Conservation (phyloP, 2,888 invertebrate species). For the Synergus umbraculus region DNA sequence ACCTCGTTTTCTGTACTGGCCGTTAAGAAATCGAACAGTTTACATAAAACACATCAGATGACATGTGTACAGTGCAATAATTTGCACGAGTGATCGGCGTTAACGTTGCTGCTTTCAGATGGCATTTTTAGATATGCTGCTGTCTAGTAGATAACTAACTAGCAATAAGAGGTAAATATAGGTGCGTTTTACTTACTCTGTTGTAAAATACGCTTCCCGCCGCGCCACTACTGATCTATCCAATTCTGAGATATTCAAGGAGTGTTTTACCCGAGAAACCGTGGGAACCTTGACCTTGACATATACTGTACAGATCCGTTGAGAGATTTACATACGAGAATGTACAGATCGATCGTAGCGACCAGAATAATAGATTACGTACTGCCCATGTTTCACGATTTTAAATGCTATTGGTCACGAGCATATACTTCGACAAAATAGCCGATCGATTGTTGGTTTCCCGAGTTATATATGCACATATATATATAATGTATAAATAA, state of each 20-base stretch:
- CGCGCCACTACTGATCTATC: conserved; percentile 31
- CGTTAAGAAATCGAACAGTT: conserved; percentile 26
- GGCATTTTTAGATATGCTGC: conserved; percentile 45
- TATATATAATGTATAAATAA: not conserved
- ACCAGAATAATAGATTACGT: conserved; percentile 10
- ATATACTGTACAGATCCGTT: conserved; percentile 32
- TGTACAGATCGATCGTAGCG: conserved; percentile 3
- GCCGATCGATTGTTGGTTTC: not conserved
- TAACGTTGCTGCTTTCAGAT: conserved; percentile 49
- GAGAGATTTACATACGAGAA: conserved; percentile 28
- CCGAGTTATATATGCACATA: not conserved
- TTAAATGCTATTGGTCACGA: conserved; percentile 29
- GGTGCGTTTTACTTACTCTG: conserved; percentile 50
- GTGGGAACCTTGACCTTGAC: conserved; percentile 51
- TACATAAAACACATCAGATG: conserved; percentile 41
- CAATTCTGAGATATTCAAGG: conserved; percentile 44
- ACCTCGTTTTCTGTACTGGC: conserved; percentile 9
- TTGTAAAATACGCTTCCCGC: conserved; percentile 50
- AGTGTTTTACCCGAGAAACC: conserved; percentile 50
- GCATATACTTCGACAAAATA: conserved; percentile 1
- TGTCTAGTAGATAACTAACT: conserved; percentile 50
- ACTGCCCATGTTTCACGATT: not conserved
- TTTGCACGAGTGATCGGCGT: conserved; percentile 50
- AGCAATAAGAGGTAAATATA: conserved; percentile 55
- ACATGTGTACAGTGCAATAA: conserved; percentile 53